Percentiles rank a stretch among this genome's conserved stretches.
Conservation (phyloP, 2,797 vertebrate species). For the Smutsia gigantea region DNA sequence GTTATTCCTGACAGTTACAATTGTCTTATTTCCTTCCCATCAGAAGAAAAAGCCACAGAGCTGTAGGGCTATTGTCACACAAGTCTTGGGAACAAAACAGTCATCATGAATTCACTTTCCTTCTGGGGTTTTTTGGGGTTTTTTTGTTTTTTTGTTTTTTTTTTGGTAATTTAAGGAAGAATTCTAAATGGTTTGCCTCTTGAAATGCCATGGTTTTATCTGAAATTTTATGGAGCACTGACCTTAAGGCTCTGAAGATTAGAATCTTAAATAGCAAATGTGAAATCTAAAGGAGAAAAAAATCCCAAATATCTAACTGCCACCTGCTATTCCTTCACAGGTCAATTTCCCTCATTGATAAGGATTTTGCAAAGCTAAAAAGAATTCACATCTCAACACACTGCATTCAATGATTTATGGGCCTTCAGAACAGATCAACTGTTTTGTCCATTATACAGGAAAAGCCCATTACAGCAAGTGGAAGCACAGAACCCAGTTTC, state of each 20-base stretch:
- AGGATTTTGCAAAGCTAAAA: not conserved
- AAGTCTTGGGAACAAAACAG: conserved; percentile 21
- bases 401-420: not conserved
- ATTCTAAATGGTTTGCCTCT: conserved; percentile 40
- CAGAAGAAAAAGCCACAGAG: conserved; percentile 27
- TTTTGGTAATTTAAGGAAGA: conserved; percentile 1
- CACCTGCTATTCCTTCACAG: not conserved
- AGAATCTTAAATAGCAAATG: not conserved
- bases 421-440: not conserved
- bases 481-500: not conserved
- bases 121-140: not conserved
- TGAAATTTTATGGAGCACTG: not conserved
- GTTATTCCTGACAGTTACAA: not conserved
- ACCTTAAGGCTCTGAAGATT: not conserved
- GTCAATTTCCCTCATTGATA: not conserved
- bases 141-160: not conserved
- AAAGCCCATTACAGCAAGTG: not conserved
- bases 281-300: not conserved
- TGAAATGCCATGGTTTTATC: not conserved
- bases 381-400: not conserved
- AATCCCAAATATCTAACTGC: not conserved
- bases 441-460: conserved; percentile 29
- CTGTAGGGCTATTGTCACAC: not conserved
- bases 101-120: not conserved
- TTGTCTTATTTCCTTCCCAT: conserved; percentile 47